phyloP scores from a whole-genome alignment of 1,140 invertebrate species.

The Potamilus streckersoni region DNA sequence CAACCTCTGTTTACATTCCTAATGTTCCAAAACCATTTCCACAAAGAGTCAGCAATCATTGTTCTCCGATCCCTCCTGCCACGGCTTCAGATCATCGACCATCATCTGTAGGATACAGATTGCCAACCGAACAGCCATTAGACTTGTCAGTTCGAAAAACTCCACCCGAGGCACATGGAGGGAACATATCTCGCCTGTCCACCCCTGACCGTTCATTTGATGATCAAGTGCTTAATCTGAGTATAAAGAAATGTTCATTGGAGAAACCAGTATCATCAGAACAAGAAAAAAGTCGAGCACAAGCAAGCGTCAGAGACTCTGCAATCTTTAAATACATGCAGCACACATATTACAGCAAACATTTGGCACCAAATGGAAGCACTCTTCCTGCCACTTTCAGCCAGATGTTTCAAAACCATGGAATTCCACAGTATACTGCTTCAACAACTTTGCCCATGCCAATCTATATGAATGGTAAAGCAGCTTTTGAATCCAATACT shows the following conservation, averaged over 20 bases:
- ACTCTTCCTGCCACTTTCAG: no score
- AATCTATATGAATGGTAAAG: no score
- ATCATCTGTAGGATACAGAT: not conserved
- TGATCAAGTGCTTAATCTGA: constrained; percentile 58
- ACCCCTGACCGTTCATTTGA: constrained; percentile 35
- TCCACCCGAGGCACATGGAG: constrained; percentile 61
- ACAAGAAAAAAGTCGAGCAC: constrained; percentile 9
- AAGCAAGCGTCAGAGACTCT: constrained; percentile 50
- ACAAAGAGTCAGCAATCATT: not conserved
- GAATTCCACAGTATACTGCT: no score
- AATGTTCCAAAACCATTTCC: constrained; percentile 49
- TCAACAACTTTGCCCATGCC: no score
- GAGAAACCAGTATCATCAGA: constrained; percentile 17
- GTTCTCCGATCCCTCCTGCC: not conserved
- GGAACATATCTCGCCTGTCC: constrained; percentile 36
- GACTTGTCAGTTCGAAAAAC: constrained; percentile 84
- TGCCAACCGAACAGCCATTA: constrained; percentile 74
- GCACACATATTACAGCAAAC: constrained; percentile 22
- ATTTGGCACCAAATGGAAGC: no score
- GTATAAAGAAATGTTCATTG: constrained; percentile 26
- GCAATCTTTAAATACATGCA: constrained; percentile 63
- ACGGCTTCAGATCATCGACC: not conserved
- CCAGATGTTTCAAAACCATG: no score
- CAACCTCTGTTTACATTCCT: constrained; percentile 52
- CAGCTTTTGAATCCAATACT: no score